A percentile compares a stretch with the other conserved stretches of the same genome.
Conservation (phyloP, 2,888 invertebrate genomes). For the Liposcelis brunnea region DNA sequence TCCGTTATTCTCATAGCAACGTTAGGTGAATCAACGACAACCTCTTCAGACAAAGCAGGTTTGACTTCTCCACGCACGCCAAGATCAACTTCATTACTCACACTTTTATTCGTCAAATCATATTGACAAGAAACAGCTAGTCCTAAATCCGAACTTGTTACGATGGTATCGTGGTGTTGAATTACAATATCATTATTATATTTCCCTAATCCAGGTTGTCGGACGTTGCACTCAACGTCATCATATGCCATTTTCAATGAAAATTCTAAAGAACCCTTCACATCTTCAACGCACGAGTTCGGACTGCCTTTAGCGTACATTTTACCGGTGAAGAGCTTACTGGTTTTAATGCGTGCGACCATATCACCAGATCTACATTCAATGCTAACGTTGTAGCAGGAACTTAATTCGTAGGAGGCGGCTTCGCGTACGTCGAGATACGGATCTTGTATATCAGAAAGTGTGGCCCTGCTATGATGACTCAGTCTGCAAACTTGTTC, state of each 20-base stretch:
- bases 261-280: slow-evolving; percentile 74
- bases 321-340: slow-evolving; percentile 83
- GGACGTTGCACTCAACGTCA: slow-evolving; percentile 82
- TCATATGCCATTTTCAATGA: slow-evolving; percentile 84
- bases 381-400: slow-evolving; percentile 87
- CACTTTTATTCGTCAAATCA: slow-evolving; percentile 84
- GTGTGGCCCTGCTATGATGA: slow-evolving; percentile 76
- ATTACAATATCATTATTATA: slow-evolving; percentile 86
- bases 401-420: slow-evolving; percentile 78
- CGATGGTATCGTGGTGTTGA: slow-evolving; percentile 89
- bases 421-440: slow-evolving; percentile 82
- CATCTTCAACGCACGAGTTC: slow-evolving; percentile 79
- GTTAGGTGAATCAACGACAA: slow-evolving; percentile 77
- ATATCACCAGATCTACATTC: slow-evolving; percentile 85
- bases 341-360: slow-evolving; percentile 82
- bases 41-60: slow-evolving; percentile 69
- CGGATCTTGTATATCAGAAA: slow-evolving; percentile 78
- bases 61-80: slow-evolving; percentile 78
- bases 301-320: slow-evolving; percentile 90
- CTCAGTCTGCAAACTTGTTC: slow-evolving; percentile 85
- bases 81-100: slow-evolving; percentile 78
- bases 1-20: slow-evolving; percentile 87
- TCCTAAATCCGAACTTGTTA: slow-evolving; percentile 84
- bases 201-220: slow-evolving; percentile 70
- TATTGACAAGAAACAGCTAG: slow-evolving; percentile 87